These are phyloP conservation scores for Albula goreensis DNA, from an alignment of 2,113 vertebrate genomes.

Conservation along the genomic window DNA sequence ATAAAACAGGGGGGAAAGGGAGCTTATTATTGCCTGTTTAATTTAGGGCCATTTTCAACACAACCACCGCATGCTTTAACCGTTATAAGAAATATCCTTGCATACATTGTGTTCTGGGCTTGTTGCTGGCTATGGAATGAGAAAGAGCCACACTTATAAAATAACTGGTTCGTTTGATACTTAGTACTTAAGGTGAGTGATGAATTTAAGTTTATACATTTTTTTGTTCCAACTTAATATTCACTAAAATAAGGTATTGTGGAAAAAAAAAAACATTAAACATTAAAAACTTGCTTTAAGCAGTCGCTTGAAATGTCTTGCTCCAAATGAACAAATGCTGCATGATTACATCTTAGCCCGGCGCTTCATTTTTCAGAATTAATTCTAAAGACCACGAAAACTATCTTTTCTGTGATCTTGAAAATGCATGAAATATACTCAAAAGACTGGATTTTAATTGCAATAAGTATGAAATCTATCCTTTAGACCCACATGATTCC, in stretches of 20 bases:
- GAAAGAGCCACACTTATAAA: no score
- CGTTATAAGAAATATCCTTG: no score
- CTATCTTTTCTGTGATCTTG: background rate
- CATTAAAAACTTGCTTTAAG: background rate
- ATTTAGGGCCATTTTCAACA: background rate
- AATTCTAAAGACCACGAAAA: background rate
- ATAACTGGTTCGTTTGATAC: no score
- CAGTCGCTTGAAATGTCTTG: background rate
- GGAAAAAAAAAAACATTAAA: background rate
- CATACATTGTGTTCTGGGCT: no score
- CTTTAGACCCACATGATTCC: background rate
- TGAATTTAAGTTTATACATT: no score
- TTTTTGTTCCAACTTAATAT: no score
- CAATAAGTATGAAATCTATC: background rate
- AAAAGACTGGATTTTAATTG: background rate
- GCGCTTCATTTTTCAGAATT: background rate
- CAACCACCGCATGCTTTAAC: no score
- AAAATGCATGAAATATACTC: background rate
- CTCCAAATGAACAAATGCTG: background rate
- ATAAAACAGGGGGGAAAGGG: no score
- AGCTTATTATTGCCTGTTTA: background rate
- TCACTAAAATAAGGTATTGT: no score
- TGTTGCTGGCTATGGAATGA: no score
- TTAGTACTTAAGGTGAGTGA: no score
- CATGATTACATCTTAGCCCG: background rate